Evolutionary conservation across 2,113 vertebrate species (phyloP).

Genomic region (Apus apus): DNA sequence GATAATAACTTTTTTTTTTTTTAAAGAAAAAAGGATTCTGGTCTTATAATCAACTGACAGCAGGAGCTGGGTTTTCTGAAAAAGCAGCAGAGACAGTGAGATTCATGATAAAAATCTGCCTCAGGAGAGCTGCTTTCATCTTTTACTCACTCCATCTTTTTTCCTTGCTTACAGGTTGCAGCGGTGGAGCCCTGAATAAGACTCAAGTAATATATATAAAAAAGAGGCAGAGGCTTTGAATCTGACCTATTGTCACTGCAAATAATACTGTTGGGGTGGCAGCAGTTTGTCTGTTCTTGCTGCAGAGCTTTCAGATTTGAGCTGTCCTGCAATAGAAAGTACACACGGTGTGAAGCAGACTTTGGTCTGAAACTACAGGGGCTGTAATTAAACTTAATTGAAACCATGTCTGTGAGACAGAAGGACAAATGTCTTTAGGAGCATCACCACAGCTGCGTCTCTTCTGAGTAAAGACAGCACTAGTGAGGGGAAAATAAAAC

Average conservation of each 20-base stretch:
- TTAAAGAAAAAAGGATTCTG: neutral
- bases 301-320: constrained; percentile 19
- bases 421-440: constrained; percentile 44
- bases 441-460: constrained; percentile 13
- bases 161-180: constrained; percentile 37
- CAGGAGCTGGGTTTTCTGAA: neutral
- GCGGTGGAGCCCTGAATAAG: neutral
- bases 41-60: constrained; percentile 40
- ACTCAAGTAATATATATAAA: neutral
- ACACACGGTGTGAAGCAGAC: constrained; percentile 19
- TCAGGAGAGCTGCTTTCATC: constrained; percentile 38
- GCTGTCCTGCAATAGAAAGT: constrained; percentile 22
- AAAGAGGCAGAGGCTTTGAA: neutral
- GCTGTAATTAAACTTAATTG: constrained; percentile 53
- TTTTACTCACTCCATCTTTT: neutral
- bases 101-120: constrained; percentile 26
- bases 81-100: constrained; percentile 8
- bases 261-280: neutral
- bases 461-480: neutral
- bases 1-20: neutral
- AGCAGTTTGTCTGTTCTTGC: neutral
- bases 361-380: constrained; percentile 51
- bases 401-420: constrained; percentile 43
- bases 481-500: constrained; percentile 10
- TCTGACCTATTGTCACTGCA: neutral